Evolutionary conservation across 2,797 vertebrate species (phyloP), one percentile per base, ranked within the genome.

Genomic region (Yasuhikotakia modesta): DNA sequence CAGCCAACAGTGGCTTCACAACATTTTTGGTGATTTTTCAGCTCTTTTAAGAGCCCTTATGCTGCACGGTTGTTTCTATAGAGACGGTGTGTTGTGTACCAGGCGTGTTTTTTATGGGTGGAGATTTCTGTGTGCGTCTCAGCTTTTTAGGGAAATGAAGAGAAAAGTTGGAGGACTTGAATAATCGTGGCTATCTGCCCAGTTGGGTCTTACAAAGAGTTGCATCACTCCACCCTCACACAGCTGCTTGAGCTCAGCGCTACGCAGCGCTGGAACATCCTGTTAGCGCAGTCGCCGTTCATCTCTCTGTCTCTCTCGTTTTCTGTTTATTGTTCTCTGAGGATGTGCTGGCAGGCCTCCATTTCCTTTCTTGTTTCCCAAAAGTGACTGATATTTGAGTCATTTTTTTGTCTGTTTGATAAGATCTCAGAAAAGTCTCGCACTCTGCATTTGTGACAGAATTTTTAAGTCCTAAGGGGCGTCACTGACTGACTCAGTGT

Each of bases 181-280:
- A 48, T 24, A 30, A 61, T 39, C 43, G 3, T 69, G 75, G 53
- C 39, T 22, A 30, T 72, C 35, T 13, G 61, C 70, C 77, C 61
- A 58, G 69, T 48, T 63, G 32, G 64, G 52, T 19, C 63, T 81
- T 81, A 72, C 80, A 78, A 19, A 5, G 45, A n/a, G 70, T 81
- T 81, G 80, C 80, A 78, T 81, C 80, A 81, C 74, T 68, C 74
- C 73, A 77, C 73, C 73, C 69, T 32, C 61, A 67, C 73, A 69
- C 79, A 76, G 73, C 79, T 76, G 76, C 46, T 1, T n/a, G 48
- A 19, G 43, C 45, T 60, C 66, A 70, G 45, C 32, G 10, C 32
- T 50, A 21, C 27, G 14, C 19, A 16, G 24, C 22, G 46, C 57
- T 52, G 55, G 67, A 24, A 70, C 75, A 78, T 78, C 75, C 75